A percentile compares a stretch with the other conserved stretches of the same genome.
Evolutionary conservation across 2,113 vertebrate species (phyloP).

Genomic region (Tringa solitaria): DNA sequence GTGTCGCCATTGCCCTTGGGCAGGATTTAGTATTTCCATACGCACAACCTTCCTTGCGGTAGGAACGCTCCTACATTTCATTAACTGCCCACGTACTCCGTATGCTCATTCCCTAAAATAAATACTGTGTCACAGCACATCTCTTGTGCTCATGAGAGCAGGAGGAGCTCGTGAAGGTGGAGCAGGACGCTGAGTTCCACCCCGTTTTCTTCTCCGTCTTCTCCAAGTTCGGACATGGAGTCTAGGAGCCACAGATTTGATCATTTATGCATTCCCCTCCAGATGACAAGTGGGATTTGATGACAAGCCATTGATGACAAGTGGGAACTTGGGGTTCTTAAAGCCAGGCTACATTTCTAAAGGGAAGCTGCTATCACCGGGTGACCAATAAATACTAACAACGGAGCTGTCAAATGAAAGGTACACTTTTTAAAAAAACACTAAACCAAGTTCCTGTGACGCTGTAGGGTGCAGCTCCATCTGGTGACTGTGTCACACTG

Average conservation of each 20-base stretch:
- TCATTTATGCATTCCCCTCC: neutral
- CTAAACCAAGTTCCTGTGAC: neutral
- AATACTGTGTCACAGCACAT: neutral
- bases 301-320: neutral
- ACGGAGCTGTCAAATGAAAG: neutral
- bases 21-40: neutral
- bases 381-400: neutral
- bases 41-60: neutral
- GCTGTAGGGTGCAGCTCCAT: neutral
- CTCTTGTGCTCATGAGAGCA: neutral
- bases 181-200: neutral
- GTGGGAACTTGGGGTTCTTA: neutral
- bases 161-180: neutral
- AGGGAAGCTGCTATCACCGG: neutral
- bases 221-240: neutral
- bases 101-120: neutral
- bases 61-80: neutral
- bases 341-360: neutral
- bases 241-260: neutral
- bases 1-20: neutral
- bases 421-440: neutral
- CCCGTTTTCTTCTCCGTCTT: neutral
- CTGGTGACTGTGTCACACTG: neutral
- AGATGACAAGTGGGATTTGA: neutral
- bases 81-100: neutral